Evolutionary conservation across 2,797 vertebrate genomes (phyloP).

Genomic region (Enteromius anoplus): DNA sequence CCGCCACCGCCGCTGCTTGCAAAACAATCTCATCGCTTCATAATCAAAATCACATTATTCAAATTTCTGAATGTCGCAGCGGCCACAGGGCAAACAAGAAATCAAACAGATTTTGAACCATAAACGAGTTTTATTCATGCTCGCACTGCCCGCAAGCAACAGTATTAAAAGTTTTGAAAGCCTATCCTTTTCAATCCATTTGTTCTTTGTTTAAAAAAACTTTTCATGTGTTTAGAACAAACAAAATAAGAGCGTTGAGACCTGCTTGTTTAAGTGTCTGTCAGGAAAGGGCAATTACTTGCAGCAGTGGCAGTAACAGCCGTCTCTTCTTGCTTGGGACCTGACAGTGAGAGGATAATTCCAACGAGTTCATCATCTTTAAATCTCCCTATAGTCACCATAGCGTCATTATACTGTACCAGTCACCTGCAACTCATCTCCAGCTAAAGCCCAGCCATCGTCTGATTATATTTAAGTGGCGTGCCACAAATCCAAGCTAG

Average conservation of each 20-base stretch:
- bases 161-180: constrained; percentile 39
- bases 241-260: constrained; percentile 18
- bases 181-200: constrained; percentile 1
- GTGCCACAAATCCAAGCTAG: constrained; percentile 3
- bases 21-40: constrained; percentile 44
- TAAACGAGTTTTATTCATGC: constrained; percentile 43
- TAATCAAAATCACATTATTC: constrained; percentile 51
- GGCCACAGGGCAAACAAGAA: constrained; percentile 47
- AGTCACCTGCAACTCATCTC: constrained; percentile 46
- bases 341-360: constrained; percentile 48
- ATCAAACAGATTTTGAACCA: constrained; percentile 45
- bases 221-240: constrained; percentile 16
- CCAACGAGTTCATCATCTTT: constrained; percentile 15
- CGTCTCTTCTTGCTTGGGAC: constrained; percentile 14
- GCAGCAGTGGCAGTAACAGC: constrained; percentile 45
- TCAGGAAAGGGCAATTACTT: constrained; percentile 54
- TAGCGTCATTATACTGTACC: constrained; percentile 35
- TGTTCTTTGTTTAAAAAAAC: constrained; percentile 35
- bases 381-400: constrained; percentile 21
- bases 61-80: constrained; percentile 36
- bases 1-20: background rate
- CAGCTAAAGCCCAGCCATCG: background rate
- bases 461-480: constrained; percentile 39
- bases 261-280: constrained; percentile 33
- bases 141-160: constrained; percentile 14